phyloP scores from a whole-genome alignment of 2,797 vertebrate genomes.

The Cetoscarus ocellatus region DNA sequence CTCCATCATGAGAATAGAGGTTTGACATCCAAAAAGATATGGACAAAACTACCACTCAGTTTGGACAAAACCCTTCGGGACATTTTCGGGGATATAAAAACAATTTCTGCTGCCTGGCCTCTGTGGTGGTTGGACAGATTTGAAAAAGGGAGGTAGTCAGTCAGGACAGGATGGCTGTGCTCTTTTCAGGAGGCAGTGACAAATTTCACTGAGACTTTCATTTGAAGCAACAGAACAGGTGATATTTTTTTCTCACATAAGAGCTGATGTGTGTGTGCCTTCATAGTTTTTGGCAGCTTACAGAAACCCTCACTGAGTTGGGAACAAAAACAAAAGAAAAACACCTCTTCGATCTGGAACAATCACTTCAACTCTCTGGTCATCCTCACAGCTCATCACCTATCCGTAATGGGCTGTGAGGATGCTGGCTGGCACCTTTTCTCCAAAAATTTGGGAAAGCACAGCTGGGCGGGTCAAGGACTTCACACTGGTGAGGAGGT shows the following conservation, averaged over 20 bases:
- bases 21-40: slow-evolving; percentile 57
- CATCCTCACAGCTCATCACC: slow-evolving; percentile 36
- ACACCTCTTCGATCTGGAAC: slow-evolving; percentile 28
- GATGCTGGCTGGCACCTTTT: slow-evolving; percentile 34
- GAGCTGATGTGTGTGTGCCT: slow-evolving; percentile 13
- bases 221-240: slow-evolving; percentile 55
- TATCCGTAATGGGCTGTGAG: slow-evolving; percentile 42
- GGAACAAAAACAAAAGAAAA: slow-evolving; percentile 25
- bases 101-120: slow-evolving; percentile 63
- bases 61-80: slow-evolving; percentile 70
- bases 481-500: slow-evolving; percentile 39
- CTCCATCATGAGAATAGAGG: slow-evolving; percentile 28
- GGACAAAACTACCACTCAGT: slow-evolving; percentile 50
- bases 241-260: slow-evolving; percentile 43
- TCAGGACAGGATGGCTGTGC: slow-evolving; percentile 46
- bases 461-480: slow-evolving; percentile 17
- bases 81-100: slow-evolving; percentile 76
- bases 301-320: slow-evolving; percentile 28
- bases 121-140: slow-evolving; percentile 54
- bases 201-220: slow-evolving; percentile 68
- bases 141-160: slow-evolving; percentile 56
- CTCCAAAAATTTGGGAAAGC: slow-evolving; percentile 12
- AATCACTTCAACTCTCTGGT: slow-evolving; percentile 47
- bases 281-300: slow-evolving; percentile 44
- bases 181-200: slow-evolving; percentile 66